Base-by-base conservation (phyloP, 64 coral and sea anemone species). In the Stichodactyla helianthus region DNA sequence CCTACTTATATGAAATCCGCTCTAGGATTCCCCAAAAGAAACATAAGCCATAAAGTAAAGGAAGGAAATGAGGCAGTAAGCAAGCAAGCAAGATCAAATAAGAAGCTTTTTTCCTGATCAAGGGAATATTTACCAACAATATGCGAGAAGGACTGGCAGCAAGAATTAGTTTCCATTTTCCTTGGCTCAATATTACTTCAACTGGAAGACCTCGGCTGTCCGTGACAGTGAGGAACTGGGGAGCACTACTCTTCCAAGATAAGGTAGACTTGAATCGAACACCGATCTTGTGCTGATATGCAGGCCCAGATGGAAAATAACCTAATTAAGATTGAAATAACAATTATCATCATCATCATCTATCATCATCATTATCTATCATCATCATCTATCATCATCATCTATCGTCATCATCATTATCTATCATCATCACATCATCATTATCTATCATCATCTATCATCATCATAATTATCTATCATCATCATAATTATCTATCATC, bases 81-180 rank as follows among this genome's bases (percentile, higher is more conserved):
- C 35, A 44, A 44, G 35, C 35, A 44, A 44, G 35, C 35, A 44
- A 44, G 35, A 44, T 44, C 35, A 44, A 3, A 2, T 44, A 44
- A 44, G 1, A 1, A 44, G 35, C 35, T 44, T 44, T 44, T 44
- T 44, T 44, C 35, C 35, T 44, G 35, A 44, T 44, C 4, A 44
- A 44, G 2, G 59, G 16, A 27, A 28, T 74, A 86, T 77, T 51
- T 95, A 99, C 97, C 93, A 99, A 78, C 6, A 92, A 68, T 14
- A 99, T 79, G 7, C 86, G 76, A 25, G 97, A 93, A 28, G 95
- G 82, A 88, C 89, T 82, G 17, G 85, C 90, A n/a, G 61, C 91
- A 19, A 99, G 71, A 56, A 91, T 82, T 17, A 99, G 51, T 54
- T 90, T 95, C 97, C 97, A 99, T 59, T 99, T 90, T 50, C 97